Base-by-base conservation (phyloP, 2,888 invertebrate species). In the Drosophila formosana region DNA sequence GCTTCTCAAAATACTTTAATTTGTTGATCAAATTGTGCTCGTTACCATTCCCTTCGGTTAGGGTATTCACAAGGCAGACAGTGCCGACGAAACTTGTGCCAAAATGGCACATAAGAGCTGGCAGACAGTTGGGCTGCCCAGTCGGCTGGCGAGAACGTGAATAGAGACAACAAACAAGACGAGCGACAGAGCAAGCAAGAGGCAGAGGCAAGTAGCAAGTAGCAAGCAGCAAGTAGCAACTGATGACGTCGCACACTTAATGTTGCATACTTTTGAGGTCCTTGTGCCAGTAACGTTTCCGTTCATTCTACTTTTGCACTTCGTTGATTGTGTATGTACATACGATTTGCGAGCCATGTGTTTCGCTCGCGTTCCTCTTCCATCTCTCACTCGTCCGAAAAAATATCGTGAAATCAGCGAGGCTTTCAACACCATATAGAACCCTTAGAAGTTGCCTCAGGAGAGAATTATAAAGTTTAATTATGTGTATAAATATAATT, bases 261-360 rank as follows among this genome's bases (percentile, higher is more conserved):
- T 81, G 87, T 75, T 81, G 88, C 87, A 87, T 86, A 86, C 87
- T 81, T 83, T 81, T 81, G 75, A 78, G 87, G 88, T 85, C 85
- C 88, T 85, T 85, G 85, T 83, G 82, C 88, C 37, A 88, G 82
- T 86, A 86, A 87, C 82, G 84, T 77, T 86, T 86, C 85, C 88
- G 88, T 78, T 84, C 74, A 84, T 82, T 82, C 78, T 78, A 83
- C 76, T 81, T 81, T 71, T 72, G 71, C 76, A 70, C 39, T 58
- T 49, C 11, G 47, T 28, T 58, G 39, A 58, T 58, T 39, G 58
- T 49, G 26, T 34, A 49, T 25, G 13, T 8, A 9, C 18, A 4
- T 63, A 28, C 47, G 26, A 49, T 58, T 58, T 58, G 47, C 28
- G 11, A 18, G 37, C 57, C 57, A 39, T 58, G 37, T 49, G 37